These are phyloP conservation scores for Eurytoma adleriae DNA, from an alignment of 2,888 invertebrate genomes.

Conservation along the genomic window DNA sequence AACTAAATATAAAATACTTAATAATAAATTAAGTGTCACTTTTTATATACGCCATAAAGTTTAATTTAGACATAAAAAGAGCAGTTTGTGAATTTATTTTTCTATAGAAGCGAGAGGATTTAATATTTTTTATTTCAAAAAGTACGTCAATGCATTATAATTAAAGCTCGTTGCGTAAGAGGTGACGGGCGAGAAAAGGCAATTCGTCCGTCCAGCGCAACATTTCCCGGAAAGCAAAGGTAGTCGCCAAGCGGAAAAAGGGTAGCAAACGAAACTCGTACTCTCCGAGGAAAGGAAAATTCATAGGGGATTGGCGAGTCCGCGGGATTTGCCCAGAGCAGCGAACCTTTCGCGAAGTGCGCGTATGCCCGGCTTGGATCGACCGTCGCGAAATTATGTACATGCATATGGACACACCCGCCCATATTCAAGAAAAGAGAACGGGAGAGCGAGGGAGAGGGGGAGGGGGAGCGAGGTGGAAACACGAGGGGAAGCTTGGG, in stretches of 20 bases:
- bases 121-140: background rate
- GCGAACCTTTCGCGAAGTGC: background rate
- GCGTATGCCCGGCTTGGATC: background rate
- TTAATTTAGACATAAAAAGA: no score
- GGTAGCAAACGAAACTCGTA: background rate
- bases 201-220: background rate
- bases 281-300: constrained; percentile 14
- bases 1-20: no score
- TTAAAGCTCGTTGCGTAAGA: background rate
- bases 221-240: background rate
- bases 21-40: no score
- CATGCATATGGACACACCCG: background rate
- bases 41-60: no score
- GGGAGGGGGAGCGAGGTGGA: background rate
- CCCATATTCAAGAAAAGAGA: background rate
- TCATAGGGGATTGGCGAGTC: constrained; percentile 42
- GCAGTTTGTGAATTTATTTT: no score
- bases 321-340: constrained; percentile 28
- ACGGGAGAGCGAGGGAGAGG: background rate
- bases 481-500: background rate
- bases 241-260: background rate
- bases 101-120: no score
- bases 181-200: background rate
- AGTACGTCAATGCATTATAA: background rate
- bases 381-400: constrained; percentile 14